Conservation (phyloP, 1,140 invertebrate species). For the Semibalanus balanoides region DNA sequence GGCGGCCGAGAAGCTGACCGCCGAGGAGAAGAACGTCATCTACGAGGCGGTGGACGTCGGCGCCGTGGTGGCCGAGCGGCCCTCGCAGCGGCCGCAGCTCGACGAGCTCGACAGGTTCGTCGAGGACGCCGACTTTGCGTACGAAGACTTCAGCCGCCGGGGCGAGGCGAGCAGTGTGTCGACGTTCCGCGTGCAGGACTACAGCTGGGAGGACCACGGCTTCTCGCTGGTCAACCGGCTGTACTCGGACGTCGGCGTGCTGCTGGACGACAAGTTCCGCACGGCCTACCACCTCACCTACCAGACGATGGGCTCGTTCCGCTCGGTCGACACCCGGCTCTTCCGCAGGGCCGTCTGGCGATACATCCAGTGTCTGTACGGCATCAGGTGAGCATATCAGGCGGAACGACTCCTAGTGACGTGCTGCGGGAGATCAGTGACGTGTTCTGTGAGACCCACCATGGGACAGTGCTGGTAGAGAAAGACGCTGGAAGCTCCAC, state of each 20-base stretch:
- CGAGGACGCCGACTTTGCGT: conserved; percentile 53
- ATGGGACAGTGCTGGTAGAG: no score
- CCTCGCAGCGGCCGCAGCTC: no score
- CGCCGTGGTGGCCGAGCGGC: not conserved
- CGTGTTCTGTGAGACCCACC: no score
- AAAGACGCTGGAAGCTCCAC: no score
- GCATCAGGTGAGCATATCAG: conserved; percentile 51
- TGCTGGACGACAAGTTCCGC: conserved; percentile 79
- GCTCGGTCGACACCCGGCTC: conserved; percentile 71
- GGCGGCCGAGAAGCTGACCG: not conserved
- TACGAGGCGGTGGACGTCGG: not conserved
- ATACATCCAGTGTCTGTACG: conserved; percentile 81
- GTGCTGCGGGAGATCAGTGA: no score
- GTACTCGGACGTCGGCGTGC: conserved; percentile 67
- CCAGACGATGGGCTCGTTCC: conserved; percentile 71
- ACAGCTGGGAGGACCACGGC: conserved; percentile 82
- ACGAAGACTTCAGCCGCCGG: conserved; percentile 67
- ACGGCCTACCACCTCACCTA: conserved; percentile 74
- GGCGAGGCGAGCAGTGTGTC: conserved; percentile 49
- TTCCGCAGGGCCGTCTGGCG: conserved; percentile 83
- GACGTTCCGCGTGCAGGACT: conserved; percentile 46
- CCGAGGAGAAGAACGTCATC: not conserved
- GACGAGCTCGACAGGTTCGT: not conserved
- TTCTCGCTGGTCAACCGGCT: conserved; percentile 70
- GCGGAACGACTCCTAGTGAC: no score